phyloP scores from a whole-genome alignment of 2,113 vertebrate species.

The Psammodynastes pulverulentus region DNA sequence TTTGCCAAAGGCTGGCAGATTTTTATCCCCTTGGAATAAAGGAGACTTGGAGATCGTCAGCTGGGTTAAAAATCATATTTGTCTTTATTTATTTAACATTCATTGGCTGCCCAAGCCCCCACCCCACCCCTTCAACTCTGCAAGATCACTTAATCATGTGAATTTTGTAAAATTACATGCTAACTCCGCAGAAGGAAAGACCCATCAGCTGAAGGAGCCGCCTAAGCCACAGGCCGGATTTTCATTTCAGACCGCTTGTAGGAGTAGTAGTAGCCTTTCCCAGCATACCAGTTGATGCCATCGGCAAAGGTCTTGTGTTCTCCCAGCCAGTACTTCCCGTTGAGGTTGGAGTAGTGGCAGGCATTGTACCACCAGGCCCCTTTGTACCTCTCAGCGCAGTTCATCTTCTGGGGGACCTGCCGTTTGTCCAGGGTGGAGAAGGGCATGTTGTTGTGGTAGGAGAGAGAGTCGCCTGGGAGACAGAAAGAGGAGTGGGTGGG shows the following conservation, averaged over 20 bases:
- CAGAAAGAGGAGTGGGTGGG: rapidly evolving
- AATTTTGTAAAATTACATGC: neutral
- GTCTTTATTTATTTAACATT: too few species aligned
- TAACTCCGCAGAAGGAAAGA: neutral
- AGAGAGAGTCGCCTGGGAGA: neutral
- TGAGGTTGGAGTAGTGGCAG: neutral
- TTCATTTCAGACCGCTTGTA: slow-evolving; percentile 5
- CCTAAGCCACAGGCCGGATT: neutral
- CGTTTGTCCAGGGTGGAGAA: slow-evolving; percentile 5
- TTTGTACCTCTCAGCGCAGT: neutral
- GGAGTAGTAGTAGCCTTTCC: neutral
- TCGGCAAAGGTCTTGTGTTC: neutral
- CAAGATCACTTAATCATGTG: neutral
- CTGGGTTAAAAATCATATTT: too few species aligned
- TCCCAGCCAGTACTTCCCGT: neutral
- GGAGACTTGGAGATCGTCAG: too few species aligned
- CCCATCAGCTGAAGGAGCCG: neutral
- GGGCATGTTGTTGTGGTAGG: neutral
- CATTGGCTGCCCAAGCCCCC: too few species aligned
- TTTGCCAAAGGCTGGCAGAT: too few species aligned
- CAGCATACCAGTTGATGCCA: neutral
- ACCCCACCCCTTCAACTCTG: neutral
- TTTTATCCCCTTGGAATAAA: too few species aligned
- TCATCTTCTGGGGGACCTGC: neutral
- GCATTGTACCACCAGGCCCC: neutral